Percentiles rank a stretch among this genome's conserved stretches.
Evolutionary conservation across 2,797 vertebrate genomes (phyloP).

Genomic region (Anguilla megastoma): DNA sequence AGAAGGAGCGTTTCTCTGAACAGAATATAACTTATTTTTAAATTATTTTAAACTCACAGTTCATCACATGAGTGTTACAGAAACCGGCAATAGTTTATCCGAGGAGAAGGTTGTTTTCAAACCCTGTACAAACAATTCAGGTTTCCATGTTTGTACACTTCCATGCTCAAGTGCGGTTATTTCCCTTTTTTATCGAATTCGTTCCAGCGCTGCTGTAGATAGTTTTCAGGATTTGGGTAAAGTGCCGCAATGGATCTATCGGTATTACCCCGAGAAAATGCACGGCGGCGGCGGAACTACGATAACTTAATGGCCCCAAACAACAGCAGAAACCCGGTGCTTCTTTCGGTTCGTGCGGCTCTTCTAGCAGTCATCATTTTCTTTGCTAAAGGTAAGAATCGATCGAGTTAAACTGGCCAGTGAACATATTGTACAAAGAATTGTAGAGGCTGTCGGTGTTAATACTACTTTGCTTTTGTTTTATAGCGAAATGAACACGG

Average conservation of each 20-base stretch:
- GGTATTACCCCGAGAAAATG: conserved; percentile 25
- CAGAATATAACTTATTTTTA: not conserved
- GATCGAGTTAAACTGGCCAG: not conserved
- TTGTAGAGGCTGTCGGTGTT: too few relatives aligned
- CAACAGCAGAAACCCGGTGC: conserved; percentile 41
- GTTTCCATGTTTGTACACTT: not conserved
- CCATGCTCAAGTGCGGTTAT: conserved; percentile 41
- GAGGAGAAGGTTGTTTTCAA: not conserved
- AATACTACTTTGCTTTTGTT: too few relatives aligned
- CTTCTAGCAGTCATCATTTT: conserved; percentile 54
- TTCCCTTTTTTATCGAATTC: conserved; percentile 15
- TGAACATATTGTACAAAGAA: not conserved
- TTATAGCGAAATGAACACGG: not conserved
- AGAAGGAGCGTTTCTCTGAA: not conserved
- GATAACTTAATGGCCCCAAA: conserved; percentile 44
- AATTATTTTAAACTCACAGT: not conserved
- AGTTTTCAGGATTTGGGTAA: not conserved
- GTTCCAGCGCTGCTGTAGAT: conserved; percentile 8
- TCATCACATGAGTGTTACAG: not conserved
- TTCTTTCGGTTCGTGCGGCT: conserved; percentile 27
- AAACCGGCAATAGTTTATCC: conserved; percentile 22
- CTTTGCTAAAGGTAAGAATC: conserved; percentile 66
- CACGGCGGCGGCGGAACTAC: conserved; percentile 42
- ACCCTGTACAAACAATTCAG: not conserved
- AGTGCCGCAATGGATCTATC: conserved; percentile 59